These are phyloP conservation scores for Mirza zaza DNA, from an alignment of 2,113 vertebrate genomes.

Conservation along the genomic window DNA sequence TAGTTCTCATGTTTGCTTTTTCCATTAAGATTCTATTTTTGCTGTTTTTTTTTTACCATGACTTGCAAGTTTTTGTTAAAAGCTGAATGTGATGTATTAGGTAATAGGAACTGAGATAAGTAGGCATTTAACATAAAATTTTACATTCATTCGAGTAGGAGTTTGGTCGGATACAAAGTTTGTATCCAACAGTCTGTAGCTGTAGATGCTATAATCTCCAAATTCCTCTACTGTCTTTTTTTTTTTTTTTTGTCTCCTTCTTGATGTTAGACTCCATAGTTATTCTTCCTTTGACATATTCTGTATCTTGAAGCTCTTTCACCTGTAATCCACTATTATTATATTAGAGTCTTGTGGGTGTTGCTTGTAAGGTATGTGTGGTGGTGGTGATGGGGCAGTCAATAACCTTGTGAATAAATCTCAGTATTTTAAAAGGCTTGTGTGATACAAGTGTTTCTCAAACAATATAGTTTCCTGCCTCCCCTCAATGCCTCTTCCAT, in stretches of 20 bases:
- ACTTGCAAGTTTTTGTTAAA: neutral
- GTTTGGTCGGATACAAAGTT: neutral
- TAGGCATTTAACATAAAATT: neutral
- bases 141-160: neutral
- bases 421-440: neutral
- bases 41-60: neutral
- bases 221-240: neutral
- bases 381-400: rapidly evolving
- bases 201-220: neutral
- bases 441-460: neutral
- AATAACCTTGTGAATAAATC: neutral
- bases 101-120: neutral
- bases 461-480: too few relatives aligned
- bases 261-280: neutral
- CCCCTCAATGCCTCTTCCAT: rapidly evolving
- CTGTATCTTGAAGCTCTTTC: neutral
- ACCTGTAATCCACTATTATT: too few relatives aligned
- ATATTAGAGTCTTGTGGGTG: neutral
- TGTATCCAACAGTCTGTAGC: too few relatives aligned
- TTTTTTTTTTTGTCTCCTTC: neutral
- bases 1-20: neutral
- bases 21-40: neutral
- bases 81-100: neutral
- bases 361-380: neutral
- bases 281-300: neutral